phyloP scores from a whole-genome alignment of 1,140 invertebrate genomes.

The Drosophila setifemur region DNA sequence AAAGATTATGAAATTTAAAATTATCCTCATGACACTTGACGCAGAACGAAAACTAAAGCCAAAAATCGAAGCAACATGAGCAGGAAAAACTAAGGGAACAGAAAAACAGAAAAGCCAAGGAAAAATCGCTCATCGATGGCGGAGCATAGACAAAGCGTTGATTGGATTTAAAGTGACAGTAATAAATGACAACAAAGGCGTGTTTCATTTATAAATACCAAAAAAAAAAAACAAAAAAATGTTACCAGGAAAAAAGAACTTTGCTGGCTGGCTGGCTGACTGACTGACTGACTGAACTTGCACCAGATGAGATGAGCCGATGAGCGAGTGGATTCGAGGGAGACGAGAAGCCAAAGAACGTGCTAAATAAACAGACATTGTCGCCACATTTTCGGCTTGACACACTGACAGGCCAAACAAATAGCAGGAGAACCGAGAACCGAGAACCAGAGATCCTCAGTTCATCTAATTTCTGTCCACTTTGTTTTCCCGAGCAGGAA shows the following conservation, averaged over 20 bases:
- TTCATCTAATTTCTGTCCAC: background rate
- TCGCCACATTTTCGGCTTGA: conserved; percentile 44
- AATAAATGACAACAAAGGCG: conserved; percentile 48
- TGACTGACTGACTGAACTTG: conserved; percentile 35
- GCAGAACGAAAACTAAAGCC: background rate
- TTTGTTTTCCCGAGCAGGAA: conserved; percentile 11
- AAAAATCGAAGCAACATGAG: conserved; percentile 3
- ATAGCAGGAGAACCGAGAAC: conserved; percentile 10
- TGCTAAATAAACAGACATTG: conserved; percentile 48
- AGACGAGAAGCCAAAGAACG: conserved; percentile 30
- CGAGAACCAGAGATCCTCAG: conserved; percentile 13
- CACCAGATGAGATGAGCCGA: conserved; percentile 10
- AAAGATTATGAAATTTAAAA: conserved; percentile 18
- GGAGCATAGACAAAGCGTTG: conserved; percentile 38
- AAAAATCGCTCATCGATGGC: conserved; percentile 30
- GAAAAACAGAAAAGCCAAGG: conserved; percentile 1
- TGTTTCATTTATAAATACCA: conserved; percentile 34
- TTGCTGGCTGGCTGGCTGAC: conserved; percentile 25
- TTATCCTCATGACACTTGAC: conserved; percentile 22
- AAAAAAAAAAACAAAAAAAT: conserved; percentile 9
- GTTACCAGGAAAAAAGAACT: conserved; percentile 14
- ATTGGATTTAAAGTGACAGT: conserved; percentile 49
- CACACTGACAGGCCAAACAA: conserved; percentile 44
- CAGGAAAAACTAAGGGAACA: conserved; percentile 3
- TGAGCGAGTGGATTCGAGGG: conserved; percentile 23